Conservation (phyloP, 1,140 invertebrate genomes). For the Conus betulinus region DNA sequence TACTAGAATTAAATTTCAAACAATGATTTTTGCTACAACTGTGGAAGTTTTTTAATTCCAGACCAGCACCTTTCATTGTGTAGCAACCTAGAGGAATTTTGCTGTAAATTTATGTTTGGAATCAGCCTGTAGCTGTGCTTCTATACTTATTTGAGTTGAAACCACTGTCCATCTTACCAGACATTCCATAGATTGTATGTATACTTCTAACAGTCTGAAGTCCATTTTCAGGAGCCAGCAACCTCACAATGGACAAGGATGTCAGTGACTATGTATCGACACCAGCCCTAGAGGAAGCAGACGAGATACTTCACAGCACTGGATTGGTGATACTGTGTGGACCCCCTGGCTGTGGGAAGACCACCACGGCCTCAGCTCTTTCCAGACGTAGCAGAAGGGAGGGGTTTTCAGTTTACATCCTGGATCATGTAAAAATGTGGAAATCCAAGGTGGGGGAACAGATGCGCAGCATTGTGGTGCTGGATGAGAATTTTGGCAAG, state of each 20-base stretch:
- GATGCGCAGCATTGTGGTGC: not conserved
- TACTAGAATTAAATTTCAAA: too few relatives aligned
- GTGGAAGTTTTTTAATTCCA: too few relatives aligned
- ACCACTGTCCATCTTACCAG: not conserved
- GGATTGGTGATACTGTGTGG: slow-evolving; percentile 5
- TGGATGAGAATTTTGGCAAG: slow-evolving; percentile 27
- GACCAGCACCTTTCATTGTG: too few relatives aligned
- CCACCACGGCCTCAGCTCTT: slow-evolving; percentile 7
- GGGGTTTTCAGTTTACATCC: not conserved
- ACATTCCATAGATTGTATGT: not conserved
- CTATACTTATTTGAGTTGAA: too few relatives aligned
- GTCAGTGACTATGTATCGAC: not conserved
- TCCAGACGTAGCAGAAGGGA: not conserved
- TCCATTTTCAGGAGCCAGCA: not conserved
- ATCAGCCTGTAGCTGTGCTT: too few relatives aligned
- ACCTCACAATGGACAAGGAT: not conserved
- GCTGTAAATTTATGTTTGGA: not conserved
- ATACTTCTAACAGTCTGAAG: not conserved
- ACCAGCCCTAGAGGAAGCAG: not conserved
- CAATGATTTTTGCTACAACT: too few relatives aligned
- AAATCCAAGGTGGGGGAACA: not conserved
- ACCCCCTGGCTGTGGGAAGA: slow-evolving; percentile 13
- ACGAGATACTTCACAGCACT: not conserved
- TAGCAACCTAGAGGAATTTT: not conserved
- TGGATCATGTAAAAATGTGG: not conserved